A percentile compares a stretch with the other conserved stretches of the same genome.
These are phyloP conservation scores for Anguilla japonica DNA, from an alignment of 2,113 vertebrate species.

Conservation along the genomic window DNA sequence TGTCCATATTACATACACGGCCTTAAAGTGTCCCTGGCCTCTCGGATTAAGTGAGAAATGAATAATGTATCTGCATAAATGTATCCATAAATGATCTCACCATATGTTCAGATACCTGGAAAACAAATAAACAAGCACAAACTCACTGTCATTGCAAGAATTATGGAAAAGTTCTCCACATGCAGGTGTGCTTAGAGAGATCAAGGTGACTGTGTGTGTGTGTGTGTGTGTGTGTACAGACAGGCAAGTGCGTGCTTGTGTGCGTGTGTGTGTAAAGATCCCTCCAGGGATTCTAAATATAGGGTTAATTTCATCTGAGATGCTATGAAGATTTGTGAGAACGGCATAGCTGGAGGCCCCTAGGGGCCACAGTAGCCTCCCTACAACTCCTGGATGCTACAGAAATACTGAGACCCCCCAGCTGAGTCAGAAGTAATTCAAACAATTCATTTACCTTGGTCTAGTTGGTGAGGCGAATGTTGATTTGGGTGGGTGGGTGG, in stretches of 20 bases:
- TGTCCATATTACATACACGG: not conserved
- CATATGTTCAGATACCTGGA: not conserved
- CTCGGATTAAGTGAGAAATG: not conserved
- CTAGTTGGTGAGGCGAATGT: no score
- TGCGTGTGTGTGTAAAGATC: not conserved
- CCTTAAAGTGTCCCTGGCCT: conserved; percentile 4
- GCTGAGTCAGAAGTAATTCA: no score
- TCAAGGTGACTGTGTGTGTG: not conserved
- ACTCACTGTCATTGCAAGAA: not conserved
- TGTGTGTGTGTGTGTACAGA: not conserved
- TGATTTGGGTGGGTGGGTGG: no score
- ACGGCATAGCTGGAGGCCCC: not conserved
- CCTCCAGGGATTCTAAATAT: not conserved
- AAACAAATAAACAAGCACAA: not conserved
- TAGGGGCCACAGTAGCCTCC: no score
- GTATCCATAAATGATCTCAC: not conserved
- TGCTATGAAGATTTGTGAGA: not conserved
- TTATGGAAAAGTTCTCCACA: not conserved
- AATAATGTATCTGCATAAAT: conserved; percentile 2
- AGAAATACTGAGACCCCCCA: not conserved
- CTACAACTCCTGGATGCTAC: not conserved
- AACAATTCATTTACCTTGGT: no score
- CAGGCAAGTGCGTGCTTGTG: not conserved
- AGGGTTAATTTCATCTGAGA: not conserved
- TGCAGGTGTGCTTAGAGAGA: no score